Evolutionary conservation across 2,797 vertebrate species (phyloP).

Genomic region (Neomorphus geoffroyi): DNA sequence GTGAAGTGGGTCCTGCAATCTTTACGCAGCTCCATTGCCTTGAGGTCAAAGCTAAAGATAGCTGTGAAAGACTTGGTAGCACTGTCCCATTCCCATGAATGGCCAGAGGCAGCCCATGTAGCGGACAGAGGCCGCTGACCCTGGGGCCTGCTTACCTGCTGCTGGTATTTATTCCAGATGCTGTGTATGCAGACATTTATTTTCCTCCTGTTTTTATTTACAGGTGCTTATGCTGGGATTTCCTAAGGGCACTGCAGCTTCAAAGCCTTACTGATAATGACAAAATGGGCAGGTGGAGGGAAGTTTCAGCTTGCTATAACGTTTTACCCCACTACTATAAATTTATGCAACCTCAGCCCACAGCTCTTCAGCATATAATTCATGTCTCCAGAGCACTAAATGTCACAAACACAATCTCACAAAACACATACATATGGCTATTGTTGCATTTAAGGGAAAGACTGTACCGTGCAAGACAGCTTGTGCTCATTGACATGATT

Average conservation of each 20-base stretch:
- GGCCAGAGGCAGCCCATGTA: background rate
- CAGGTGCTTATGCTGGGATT: background rate
- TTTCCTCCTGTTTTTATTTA: background rate
- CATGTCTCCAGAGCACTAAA: accelerated
- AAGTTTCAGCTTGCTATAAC: background rate
- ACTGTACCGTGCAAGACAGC: background rate
- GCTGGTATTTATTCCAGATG: background rate
- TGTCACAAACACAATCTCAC: background rate
- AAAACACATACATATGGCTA: accelerated
- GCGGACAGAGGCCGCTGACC: background rate
- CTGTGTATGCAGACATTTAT: background rate
- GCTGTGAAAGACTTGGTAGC: background rate
- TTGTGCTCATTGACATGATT: background rate
- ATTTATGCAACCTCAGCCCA: background rate
- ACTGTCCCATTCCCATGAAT: background rate
- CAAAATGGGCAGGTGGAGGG: accelerated
- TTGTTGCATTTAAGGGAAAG: background rate
- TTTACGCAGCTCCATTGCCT: background rate
- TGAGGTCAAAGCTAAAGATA: background rate
- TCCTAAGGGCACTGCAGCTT: background rate
- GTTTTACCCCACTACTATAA: background rate
- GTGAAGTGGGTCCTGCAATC: background rate
- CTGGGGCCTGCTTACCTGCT: background rate
- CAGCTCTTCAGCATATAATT: background rate
- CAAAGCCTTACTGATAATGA: background rate